Evolutionary conservation across 2,888 invertebrate genomes (phyloP), one percentile per base, ranked within the genome.

Genomic region (Penaeus monodon): DNA sequence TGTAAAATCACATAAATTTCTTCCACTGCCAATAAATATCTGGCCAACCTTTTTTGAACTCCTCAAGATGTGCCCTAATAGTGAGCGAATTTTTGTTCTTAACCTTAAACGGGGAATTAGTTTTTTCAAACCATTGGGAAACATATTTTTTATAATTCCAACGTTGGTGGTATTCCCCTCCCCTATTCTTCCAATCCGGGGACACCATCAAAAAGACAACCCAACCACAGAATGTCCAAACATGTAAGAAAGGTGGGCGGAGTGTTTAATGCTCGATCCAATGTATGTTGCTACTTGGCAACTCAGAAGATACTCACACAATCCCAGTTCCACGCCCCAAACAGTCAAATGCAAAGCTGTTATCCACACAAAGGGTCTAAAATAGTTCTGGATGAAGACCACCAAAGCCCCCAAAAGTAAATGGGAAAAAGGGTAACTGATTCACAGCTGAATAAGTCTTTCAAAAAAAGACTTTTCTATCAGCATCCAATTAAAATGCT

Each of bases 211-310:
- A 57, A 57, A 1, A 84, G 70, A 65, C 29, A 22, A 70, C 70
- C 22, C 78, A 24, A 68, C 68, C 3, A 22, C 63, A 57, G 66
- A 44, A 49, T 84, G 84, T n/a, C 84, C 84, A 49, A n/a, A 84
- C 84, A 84, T 77, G 44, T 44, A 76, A 20, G 84, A 68, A 44
- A 76, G 33, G 27, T 84, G 77, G 14, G 76, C 84, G 84, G 84
- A 20, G 76, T 76, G 27, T 38, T n/a, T 44, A 65, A 38, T 6
- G 76, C 66, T 10, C 17, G 20, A 77, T 84, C 78, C 29, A 44
- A 8, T 44, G 33, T 29, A n/a, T 38, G 24, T n/a, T 29, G n/a
- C 78, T 66, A 12, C 70, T n/a, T 49, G 27, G 24, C 78, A 22
- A 14, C 63, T 66, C 22, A 70, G 44, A 20, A 78, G 63, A 29